Evolutionary conservation across 2,113 vertebrate genomes (phyloP).

Genomic region (Pelmatolapia mariae): DNA sequence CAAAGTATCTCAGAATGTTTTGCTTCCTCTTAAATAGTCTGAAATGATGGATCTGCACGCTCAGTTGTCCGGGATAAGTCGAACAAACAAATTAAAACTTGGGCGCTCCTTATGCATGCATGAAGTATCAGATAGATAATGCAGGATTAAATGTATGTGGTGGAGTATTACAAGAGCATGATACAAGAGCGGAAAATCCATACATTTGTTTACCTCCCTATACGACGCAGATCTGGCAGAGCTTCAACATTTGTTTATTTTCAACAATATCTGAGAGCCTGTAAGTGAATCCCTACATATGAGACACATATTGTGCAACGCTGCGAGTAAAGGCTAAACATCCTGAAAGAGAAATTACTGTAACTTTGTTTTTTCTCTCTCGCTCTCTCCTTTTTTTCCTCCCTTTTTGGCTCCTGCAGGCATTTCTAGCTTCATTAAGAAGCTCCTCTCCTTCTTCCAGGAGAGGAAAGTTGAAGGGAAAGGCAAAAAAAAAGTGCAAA

Average conservation of each 20-base stretch:
- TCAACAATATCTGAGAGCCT: not conserved
- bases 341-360: not conserved
- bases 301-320: not conserved
- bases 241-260: not conserved
- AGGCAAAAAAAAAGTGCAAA: slow-evolving; percentile 11
- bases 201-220: slow-evolving; percentile 18
- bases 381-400: not conserved
- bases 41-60: not conserved
- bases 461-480: slow-evolving; percentile 40
- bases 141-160: slow-evolving; percentile 23
- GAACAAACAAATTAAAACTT: slow-evolving; percentile 16
- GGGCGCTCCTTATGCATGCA: not conserved
- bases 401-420: not conserved
- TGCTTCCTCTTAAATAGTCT: not conserved
- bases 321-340: not conserved
- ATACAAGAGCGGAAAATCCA: not conserved
- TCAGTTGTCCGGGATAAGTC: slow-evolving; percentile 13
- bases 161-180: slow-evolving; percentile 7
- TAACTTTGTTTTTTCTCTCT: not conserved
- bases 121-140: slow-evolving; percentile 2
- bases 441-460: not conserved
- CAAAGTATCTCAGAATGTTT: not conserved
- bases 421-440: slow-evolving; percentile 47
- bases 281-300: slow-evolving; percentile 12
- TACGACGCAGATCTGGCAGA: not conserved